Evolutionary conservation across 2,797 vertebrate species (phyloP), one percentile per base, ranked within the genome.

Genomic region (Macropodus opercularis): DNA sequence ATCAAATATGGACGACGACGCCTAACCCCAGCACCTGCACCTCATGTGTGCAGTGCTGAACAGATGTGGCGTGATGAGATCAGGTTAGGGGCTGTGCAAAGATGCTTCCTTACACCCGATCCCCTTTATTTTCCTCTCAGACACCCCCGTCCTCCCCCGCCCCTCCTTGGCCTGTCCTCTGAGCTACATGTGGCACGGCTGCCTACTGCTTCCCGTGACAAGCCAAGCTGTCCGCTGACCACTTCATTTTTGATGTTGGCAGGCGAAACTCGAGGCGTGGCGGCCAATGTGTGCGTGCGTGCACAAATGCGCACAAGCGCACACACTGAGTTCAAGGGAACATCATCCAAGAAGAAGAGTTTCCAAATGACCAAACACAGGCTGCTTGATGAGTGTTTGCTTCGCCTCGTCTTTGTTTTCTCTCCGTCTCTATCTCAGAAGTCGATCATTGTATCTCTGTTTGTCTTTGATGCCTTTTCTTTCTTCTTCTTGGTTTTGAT

Each of bases 191-290:
- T 77, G 85, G 87, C 69, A 26, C 0, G 63, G 79, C 79, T 48
- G 74, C 87, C 86, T 49, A 80, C 85, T 78, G 85, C 79, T 85
- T 84, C 75, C 80, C 69, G 76, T 90, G 86, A 89, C 86, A 89
- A 84, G 80, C 87, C 88, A 86, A 86, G 86, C 90, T 90, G 87
- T 87, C 86, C 48, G 72, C 85, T 90, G 89, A 91, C 87, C 88
- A 78, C 90, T 91, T 90, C 88, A 91, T 91, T 84, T 87, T 61
- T 83, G 72, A 79, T 69, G 79, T 64, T 88, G 86, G 85, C 87
- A 82, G 80, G 62, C 31, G 3, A 67, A 61, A 66, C 51, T 11
- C 29, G 23, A 69, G 73, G 56, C 22, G 59, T 48, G 52, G 77
- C 51, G 11, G 63, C 72, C 69, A 32, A 44, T 41, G 48, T 22